Conservation (phyloP, 2,797 vertebrate species). For the Limnodromus scolopaceus region DNA sequence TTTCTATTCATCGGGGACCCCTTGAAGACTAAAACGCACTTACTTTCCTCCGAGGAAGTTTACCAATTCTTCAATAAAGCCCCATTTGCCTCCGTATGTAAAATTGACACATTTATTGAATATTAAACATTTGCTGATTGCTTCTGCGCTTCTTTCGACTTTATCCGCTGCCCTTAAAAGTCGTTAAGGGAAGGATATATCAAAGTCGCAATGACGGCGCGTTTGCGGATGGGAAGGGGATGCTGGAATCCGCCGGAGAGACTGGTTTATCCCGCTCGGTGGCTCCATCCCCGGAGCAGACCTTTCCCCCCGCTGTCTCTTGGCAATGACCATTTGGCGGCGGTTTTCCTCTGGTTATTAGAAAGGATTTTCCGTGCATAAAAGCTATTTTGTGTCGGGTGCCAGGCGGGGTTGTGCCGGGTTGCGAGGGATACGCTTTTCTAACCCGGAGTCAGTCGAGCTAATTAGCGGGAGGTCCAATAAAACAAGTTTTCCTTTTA, state of each 20-base stretch:
- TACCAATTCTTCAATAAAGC: slow-evolving; percentile 83
- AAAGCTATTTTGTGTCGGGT: neutral
- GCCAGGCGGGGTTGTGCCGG: neutral
- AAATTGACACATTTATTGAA: slow-evolving; percentile 84
- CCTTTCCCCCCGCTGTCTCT: neutral
- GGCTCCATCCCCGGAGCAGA: neutral
- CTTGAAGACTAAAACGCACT: slow-evolving; percentile 83
- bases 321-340: neutral
- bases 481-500: slow-evolving; percentile 75
- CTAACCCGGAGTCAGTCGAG: slow-evolving; percentile 11
- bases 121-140: slow-evolving; percentile 77
- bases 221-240: neutral
- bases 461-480: slow-evolving; percentile 74
- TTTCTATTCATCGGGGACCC: slow-evolving; percentile 83
- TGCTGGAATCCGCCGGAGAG: neutral
- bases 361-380: neutral
- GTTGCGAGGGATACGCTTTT: slow-evolving; percentile 19
- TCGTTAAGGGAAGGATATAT: slow-evolving; percentile 58
- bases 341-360: neutral
- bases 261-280: neutral
- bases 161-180: slow-evolving; percentile 51
- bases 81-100: slow-evolving; percentile 81
- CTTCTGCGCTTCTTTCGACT: slow-evolving; percentile 19
- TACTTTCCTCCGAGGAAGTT: slow-evolving; percentile 83
- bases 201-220: neutral